A percentile compares a stretch with the other conserved stretches of the same genome.
These are phyloP conservation scores for Aselliscus stoliczkanus DNA, from an alignment of 2,797 vertebrate species.

Conservation along the genomic window DNA sequence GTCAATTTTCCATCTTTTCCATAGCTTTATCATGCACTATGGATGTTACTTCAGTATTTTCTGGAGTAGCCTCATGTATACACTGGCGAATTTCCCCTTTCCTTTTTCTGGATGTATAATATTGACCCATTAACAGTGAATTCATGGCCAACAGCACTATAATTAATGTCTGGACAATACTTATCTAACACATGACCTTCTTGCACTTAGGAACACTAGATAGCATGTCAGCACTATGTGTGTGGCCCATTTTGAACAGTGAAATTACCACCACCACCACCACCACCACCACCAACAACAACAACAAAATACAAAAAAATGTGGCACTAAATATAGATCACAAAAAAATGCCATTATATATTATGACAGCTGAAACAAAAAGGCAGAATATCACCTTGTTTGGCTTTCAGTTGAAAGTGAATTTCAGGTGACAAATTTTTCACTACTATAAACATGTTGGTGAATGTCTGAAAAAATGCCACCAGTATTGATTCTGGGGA, in stretches of 20 bases:
- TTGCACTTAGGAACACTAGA: background rate
- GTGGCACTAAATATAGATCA: background rate
- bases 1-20: background rate
- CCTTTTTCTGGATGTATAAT: background rate
- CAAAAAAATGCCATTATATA: background rate
- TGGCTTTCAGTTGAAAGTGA: background rate
- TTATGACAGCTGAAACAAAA: background rate
- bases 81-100: background rate
- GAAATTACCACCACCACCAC: background rate
- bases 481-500: background rate
- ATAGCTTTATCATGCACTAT: background rate
- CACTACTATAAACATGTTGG: background rate
- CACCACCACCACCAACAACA: background rate
- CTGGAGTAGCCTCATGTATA: background rate
- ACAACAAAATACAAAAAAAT: background rate
- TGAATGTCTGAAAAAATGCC: background rate
- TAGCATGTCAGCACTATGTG: background rate
- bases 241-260: background rate
- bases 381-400: background rate
- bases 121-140: background rate
- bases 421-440: background rate
- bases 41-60: background rate
- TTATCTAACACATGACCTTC: background rate
- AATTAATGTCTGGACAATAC: background rate
- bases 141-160: background rate